Base-by-base conservation (phyloP, 2,888 invertebrate species). In the Horisme vitalbata region DNA sequence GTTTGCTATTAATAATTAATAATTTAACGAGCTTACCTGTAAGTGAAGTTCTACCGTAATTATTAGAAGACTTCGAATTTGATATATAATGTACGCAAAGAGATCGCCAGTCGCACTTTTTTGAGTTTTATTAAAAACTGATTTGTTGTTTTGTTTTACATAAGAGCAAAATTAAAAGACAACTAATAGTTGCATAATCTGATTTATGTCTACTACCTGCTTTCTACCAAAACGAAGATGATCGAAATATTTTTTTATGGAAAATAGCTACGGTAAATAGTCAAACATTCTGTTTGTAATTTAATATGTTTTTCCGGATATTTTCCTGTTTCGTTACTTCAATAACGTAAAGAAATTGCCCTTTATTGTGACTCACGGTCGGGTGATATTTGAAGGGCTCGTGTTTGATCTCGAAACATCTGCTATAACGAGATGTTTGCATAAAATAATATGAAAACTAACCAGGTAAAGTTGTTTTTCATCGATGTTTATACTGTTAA, bases 251-350 rank as follows among this genome's bases (percentile, higher is more conserved):
- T 47, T 57, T 31, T 35, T 44, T 26, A 46, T 45, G 45, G 44
- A 57, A 57, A 52, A 57, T 52, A 50, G 47, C 55, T 50, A 55
- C 45, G 41, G 52, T 44, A 38, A 43, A 48, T 35, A 48, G 43
- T 48, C 34, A 44, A 45, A 43, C 49, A 38, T 24, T 35, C 44
- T 46, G 34, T 50, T 35, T 47, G 49, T 47, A 51, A 53, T 51
- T 49, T 53, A 41, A 52, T 52, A 52, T 52, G 43, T 55, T 51
- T 58, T 52, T 48, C 28, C 32, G 24, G 41, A 51, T 53, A 35
- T 51, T 57, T 54, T 41, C 41, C 41, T 30, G 41, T 44, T 34
- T 41, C 44, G 37, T 46, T 45, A 49, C 51, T 41, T 54, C 51
- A 49, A 58, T 58, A 49, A 41, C 49, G 38, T 9, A 46, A 38